Percentiles rank a stretch among this genome's conserved stretches.
phyloP scores from a whole-genome alignment of 1,140 invertebrate species.

The Hypsibius dujardini region DNA sequence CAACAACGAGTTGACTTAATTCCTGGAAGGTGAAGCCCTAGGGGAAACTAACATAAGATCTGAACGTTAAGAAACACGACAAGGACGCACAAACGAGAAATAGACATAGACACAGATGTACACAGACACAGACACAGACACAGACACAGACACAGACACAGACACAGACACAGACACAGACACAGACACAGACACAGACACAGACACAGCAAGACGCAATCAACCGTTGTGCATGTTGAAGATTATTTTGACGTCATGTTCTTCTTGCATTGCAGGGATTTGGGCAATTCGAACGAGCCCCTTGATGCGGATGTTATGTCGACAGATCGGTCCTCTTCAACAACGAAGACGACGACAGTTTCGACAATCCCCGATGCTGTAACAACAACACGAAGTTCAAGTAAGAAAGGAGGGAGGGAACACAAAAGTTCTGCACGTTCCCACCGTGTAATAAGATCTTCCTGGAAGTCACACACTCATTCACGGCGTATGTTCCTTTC shows the following conservation, averaged over 20 bases:
- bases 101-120: too few species aligned
- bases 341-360: neutral
- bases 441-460: neutral
- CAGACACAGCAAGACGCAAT: too few species aligned
- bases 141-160: too few species aligned
- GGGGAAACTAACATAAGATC: too few species aligned
- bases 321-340: neutral
- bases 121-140: too few species aligned
- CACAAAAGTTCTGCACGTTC: neutral
- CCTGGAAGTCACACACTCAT: neutral
- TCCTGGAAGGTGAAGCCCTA: too few species aligned
- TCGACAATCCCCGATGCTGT: neutral
- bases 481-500: neutral
- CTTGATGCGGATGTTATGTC: slow-evolving; percentile 6
- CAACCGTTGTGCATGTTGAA: neutral
- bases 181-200: too few species aligned
- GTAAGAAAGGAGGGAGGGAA: neutral
- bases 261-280: slow-evolving; percentile 2
- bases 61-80: too few species aligned
- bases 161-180: too few species aligned
- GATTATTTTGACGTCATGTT: neutral
- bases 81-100: too few species aligned
- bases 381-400: slow-evolving; percentile 17
- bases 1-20: too few species aligned
- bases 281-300: neutral